These are phyloP conservation scores for Plutella xylostella DNA, from an alignment of 2,888 invertebrate genomes.

Conservation along the genomic window DNA sequence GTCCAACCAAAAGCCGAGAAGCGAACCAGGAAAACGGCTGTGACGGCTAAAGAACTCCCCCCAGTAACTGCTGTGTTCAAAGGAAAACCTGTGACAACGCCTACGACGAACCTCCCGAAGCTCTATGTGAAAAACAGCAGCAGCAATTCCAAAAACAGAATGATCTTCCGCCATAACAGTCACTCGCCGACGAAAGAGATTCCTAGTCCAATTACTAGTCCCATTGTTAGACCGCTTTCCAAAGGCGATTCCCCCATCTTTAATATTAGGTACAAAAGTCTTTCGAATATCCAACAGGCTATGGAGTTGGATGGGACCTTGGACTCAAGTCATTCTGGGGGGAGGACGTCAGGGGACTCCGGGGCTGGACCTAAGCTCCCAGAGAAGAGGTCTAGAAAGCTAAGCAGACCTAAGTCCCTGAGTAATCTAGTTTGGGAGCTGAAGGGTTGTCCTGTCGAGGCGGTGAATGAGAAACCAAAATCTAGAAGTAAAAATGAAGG, in stretches of 20 bases:
- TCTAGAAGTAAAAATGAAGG: constrained; percentile 61
- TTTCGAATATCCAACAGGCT: constrained; percentile 79
- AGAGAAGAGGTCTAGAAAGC: constrained; percentile 83
- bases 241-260: constrained; percentile 82
- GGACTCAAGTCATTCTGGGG: constrained; percentile 90
- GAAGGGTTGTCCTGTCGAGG: constrained; percentile 57
- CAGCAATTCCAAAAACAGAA: constrained; percentile 72
- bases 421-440: constrained; percentile 90
- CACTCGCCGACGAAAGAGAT: constrained; percentile 79
- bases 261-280: constrained; percentile 78
- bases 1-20: constrained; percentile 77
- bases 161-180: constrained; percentile 77
- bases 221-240: constrained; percentile 58
- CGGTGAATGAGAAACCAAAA: constrained; percentile 55
- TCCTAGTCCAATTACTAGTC: constrained; percentile 72
- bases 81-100: constrained; percentile 70
- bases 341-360: constrained; percentile 87
- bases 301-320: constrained; percentile 86
- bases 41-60: constrained; percentile 62
- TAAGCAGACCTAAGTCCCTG: constrained; percentile 86
- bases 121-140: constrained; percentile 84
- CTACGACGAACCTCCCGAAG: constrained; percentile 73
- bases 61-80: constrained; percentile 65
- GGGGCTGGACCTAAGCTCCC: constrained; percentile 82
- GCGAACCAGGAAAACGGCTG: constrained; percentile 76